A percentile compares a stretch with the other conserved stretches of the same genome.
Conservation (phyloP, 2,797 vertebrate species). For the Sylvilagus floridanus region DNA sequence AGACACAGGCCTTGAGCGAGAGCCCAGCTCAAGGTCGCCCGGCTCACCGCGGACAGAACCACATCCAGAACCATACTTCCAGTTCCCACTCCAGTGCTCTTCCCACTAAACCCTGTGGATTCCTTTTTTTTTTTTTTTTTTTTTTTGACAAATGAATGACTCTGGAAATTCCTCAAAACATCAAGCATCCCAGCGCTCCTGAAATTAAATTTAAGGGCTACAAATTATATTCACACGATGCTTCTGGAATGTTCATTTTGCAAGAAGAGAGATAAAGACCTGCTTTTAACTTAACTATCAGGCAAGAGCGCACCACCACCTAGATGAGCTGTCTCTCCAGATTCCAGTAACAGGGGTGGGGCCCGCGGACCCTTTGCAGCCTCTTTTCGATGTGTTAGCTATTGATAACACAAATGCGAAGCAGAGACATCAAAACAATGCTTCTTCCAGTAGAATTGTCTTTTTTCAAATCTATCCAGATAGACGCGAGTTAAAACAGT, state of each 20-base stretch:
- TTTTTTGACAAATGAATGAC: not conserved
- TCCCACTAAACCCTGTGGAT: not conserved
- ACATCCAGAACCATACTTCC: not conserved
- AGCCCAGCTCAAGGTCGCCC: not conserved
- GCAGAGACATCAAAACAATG: not conserved
- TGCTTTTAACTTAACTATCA: not conserved
- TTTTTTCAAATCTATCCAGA: not conserved
- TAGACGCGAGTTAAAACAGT: slow-evolving; percentile 46
- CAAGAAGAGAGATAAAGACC: not conserved
- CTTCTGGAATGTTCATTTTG: slow-evolving; percentile 2
- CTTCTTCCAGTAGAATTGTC: slow-evolving; percentile 12
- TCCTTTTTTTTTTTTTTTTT: not conserved
- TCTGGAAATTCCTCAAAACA: not conserved
- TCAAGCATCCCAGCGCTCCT: not conserved
- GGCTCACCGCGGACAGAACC: no score
- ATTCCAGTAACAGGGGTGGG: not conserved
- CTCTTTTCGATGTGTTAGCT: not conserved
- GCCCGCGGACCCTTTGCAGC: not conserved
- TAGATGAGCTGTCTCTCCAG: not conserved
- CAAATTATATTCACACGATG: not conserved
- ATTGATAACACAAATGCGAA: not conserved
- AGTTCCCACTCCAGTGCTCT: not conserved
- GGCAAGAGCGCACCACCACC: not conserved
- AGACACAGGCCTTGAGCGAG: not conserved
- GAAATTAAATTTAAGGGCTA: not conserved